These are phyloP conservation scores for Hermodice carunculata DNA, from an alignment of 2,888 invertebrate species.

Conservation along the genomic window DNA sequence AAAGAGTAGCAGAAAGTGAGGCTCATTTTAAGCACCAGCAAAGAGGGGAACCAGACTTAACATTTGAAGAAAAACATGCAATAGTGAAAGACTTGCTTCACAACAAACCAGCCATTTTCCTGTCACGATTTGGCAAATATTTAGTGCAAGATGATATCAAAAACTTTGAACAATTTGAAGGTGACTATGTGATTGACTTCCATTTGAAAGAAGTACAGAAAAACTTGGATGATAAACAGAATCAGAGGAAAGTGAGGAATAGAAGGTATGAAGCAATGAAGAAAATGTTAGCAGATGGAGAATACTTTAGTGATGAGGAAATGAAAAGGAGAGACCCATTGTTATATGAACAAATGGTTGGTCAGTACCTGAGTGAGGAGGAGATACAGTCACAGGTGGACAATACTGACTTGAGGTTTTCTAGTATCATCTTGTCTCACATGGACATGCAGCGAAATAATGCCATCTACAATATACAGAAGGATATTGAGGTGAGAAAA, in stretches of 20 bases:
- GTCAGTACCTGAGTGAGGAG: constrained; percentile 84
- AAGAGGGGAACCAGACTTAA: constrained; percentile 82
- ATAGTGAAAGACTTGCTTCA: constrained; percentile 78
- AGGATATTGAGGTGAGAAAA: constrained; percentile 70
- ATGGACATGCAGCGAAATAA: constrained; percentile 77
- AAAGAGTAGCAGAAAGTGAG: constrained; percentile 76
- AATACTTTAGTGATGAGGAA: constrained; percentile 82
- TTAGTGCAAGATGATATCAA: constrained; percentile 78
- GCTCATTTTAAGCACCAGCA: constrained; percentile 87
- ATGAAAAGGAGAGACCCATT: constrained; percentile 94
- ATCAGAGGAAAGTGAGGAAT: constrained; percentile 74
- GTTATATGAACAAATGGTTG: constrained; percentile 90
- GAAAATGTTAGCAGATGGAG: constrained; percentile 76
- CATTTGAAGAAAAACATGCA: constrained; percentile 77
- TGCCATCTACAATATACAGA: constrained; percentile 75
- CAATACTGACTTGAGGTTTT: constrained; percentile 72
- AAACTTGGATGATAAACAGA: constrained; percentile 40
- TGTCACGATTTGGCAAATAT: constrained; percentile 83
- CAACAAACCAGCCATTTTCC: constrained; percentile 79
- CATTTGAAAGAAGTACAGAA: constrained; percentile 74
- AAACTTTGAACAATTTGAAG: constrained; percentile 75
- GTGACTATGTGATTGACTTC: constrained; percentile 75
- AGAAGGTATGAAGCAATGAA: constrained; percentile 85
- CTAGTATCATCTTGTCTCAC: constrained; percentile 84
- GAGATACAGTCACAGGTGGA: constrained; percentile 75